Evolutionary conservation across 1,140 invertebrate species (phyloP).

Genomic region (Trissolcus basalis): DNA sequence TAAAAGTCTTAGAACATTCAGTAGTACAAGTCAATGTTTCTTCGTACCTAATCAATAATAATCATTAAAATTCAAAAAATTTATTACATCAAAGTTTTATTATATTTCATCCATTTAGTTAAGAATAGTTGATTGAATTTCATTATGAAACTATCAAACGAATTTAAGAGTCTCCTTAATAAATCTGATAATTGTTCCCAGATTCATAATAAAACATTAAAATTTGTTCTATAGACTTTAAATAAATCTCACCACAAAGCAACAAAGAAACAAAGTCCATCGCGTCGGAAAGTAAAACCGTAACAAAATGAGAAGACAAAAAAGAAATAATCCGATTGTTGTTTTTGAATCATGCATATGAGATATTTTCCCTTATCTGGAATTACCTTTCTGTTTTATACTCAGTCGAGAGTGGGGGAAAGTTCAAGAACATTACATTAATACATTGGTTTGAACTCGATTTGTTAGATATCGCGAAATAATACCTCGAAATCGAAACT

Average conservation of each 20-base stretch:
- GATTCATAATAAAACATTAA: constrained; percentile 22
- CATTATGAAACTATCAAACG: too few relatives aligned
- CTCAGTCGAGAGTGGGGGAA: constrained; percentile 39
- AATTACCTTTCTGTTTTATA: constrained; percentile 67
- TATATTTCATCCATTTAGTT: too few relatives aligned
- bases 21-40: too few relatives aligned
- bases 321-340: constrained; percentile 63
- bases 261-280: constrained; percentile 23
- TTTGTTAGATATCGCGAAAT: constrained; percentile 63
- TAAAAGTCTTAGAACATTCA: too few relatives aligned
- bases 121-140: too few relatives aligned
- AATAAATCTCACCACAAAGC: constrained; percentile 20
- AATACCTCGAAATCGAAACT: constrained; percentile 67
- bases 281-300: constrained; percentile 28
- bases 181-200: constrained; percentile 10
- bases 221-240: constrained; percentile 34
- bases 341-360: constrained; percentile 62
- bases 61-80: too few relatives aligned
- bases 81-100: too few relatives aligned
- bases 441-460: constrained; percentile 54
- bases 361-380: constrained; percentile 68
- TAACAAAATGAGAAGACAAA: constrained; percentile 39
- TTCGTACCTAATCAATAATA: too few relatives aligned
- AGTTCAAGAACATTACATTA: constrained; percentile 57
- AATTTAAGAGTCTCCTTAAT: too few relatives aligned